phyloP scores from a whole-genome alignment of 37 sponge, comb jelly and placozoan species.

The Oopsacas minuta region DNA sequence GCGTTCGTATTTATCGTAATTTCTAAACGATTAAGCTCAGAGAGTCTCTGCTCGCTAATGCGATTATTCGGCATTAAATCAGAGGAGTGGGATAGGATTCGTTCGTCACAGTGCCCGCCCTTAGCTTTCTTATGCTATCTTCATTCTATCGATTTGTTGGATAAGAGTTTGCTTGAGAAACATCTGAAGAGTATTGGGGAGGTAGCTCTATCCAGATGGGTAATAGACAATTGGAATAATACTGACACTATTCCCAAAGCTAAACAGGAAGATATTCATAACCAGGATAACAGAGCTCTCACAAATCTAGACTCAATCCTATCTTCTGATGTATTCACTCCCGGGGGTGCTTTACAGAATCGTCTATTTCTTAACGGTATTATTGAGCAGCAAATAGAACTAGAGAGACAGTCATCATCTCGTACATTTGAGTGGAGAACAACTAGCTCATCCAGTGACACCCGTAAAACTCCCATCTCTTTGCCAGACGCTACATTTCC shows the following conservation, averaged over 20 bases:
- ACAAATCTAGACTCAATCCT: neutral
- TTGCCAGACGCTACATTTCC: neutral
- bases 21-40: neutral
- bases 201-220: neutral
- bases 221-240: neutral
- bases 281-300: neutral
- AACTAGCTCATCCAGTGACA: neutral
- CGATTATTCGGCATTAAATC: neutral
- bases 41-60: conserved; percentile 12
- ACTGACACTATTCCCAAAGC: neutral
- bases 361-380: neutral
- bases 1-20: neutral
- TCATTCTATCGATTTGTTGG: neutral
- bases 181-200: conserved; percentile 6
- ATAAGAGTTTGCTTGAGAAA: neutral
- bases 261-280: neutral
- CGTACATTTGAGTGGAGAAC: neutral
- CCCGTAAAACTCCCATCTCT: neutral
- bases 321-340: neutral
- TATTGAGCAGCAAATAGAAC: neutral
- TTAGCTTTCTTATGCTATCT: neutral
- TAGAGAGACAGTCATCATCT: neutral
- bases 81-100: neutral
- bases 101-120: neutral
- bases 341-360: neutral